Conservation (phyloP, 2,797 vertebrate species). For the Mormyrops attenuatus region DNA sequence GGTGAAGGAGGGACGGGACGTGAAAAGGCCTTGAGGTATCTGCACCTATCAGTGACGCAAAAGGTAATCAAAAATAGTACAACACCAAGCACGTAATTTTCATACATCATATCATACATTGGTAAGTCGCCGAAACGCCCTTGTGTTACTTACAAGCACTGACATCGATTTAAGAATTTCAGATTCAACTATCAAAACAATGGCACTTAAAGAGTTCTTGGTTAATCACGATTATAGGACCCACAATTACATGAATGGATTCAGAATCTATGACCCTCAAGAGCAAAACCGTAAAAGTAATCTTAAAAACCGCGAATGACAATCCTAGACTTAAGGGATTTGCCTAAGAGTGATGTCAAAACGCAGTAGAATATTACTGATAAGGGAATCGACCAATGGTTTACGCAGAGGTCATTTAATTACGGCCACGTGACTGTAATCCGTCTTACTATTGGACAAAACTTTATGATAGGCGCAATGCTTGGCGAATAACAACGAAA, state of each 20-base stretch:
- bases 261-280: not conserved
- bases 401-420: not conserved
- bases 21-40: not conserved
- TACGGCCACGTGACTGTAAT: not conserved
- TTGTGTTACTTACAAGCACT: not conserved
- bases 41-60: constrained; percentile 12
- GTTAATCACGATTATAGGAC: not conserved
- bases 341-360: constrained; percentile 15
- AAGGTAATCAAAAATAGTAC: constrained; percentile 12
- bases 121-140: not conserved
- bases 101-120: not conserved
- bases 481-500: constrained; percentile 1
- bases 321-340: not conserved
- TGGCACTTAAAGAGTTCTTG: not conserved
- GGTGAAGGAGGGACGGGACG: not conserved
- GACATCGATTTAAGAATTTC: not conserved
- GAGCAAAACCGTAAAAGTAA: not conserved
- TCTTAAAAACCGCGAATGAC: not conserved
- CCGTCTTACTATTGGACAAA: not conserved
- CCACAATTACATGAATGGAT: constrained; percentile 10
- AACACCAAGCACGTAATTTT: not conserved
- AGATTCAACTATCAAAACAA: not conserved
- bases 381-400: constrained; percentile 11
- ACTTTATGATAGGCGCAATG: constrained; percentile 2
- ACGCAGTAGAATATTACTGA: not conserved